Conservation (phyloP, 2,888 invertebrate genomes). For the Tuta absoluta region DNA sequence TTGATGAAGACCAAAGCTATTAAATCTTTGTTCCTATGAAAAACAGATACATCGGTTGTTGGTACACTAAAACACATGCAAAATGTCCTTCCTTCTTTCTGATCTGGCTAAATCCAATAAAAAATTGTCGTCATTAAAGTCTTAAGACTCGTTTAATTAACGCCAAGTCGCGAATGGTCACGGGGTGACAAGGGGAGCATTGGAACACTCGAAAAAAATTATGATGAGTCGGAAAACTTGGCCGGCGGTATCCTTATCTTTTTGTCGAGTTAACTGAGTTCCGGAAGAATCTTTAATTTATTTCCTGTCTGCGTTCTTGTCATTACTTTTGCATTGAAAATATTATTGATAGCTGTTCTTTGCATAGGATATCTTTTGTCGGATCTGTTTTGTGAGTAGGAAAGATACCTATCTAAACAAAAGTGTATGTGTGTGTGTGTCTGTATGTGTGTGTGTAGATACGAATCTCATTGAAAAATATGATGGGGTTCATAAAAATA, state of each 20-base stretch:
- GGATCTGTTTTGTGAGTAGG: no score
- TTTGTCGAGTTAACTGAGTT: constrained; percentile 32
- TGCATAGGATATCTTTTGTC: background rate
- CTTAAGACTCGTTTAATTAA: constrained; percentile 71
- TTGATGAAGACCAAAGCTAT: no score
- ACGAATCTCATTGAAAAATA: no score
- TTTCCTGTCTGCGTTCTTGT: constrained; percentile 22
- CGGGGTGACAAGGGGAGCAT: constrained; percentile 42
- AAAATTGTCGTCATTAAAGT: constrained; percentile 67
- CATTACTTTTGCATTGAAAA: constrained; percentile 1
- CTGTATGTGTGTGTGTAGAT: no score
- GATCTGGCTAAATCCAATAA: no score
- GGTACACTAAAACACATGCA: no score
- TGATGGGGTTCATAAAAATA: no score
- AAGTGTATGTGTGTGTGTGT: no score
- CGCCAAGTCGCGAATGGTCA: constrained; percentile 49
- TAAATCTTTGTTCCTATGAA: no score
- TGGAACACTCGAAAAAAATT: constrained; percentile 44
- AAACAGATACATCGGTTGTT: no score
- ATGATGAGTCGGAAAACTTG: constrained; percentile 43
- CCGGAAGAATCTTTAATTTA: constrained; percentile 27
- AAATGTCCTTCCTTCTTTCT: no score
- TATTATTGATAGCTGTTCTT: background rate
- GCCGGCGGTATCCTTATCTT: constrained; percentile 37
- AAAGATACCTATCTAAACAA: no score